phyloP scores from a whole-genome alignment of 2,888 invertebrate genomes.

The Cancer borealis region DNA sequence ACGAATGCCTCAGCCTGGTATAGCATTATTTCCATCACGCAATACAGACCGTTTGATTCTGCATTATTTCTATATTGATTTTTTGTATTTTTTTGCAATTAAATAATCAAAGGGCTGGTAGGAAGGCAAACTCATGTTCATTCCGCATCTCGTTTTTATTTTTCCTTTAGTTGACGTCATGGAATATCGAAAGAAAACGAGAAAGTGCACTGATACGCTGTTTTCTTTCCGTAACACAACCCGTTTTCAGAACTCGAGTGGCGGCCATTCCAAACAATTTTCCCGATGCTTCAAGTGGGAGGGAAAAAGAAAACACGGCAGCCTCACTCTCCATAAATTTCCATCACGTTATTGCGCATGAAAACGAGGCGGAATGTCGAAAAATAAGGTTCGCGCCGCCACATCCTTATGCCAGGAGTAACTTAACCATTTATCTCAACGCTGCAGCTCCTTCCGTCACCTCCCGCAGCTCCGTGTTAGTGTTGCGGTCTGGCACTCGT shows the following conservation, averaged over 20 bases:
- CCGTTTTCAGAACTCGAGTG: neutral
- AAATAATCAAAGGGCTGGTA: neutral
- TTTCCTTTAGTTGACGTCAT: neutral
- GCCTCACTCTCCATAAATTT: neutral
- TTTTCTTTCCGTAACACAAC: neutral
- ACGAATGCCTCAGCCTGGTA: neutral
- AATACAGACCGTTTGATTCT: neutral
- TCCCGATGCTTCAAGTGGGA: neutral
- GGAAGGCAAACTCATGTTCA: neutral
- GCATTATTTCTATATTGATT: neutral
- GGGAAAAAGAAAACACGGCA: neutral
- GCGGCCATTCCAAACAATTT: neutral
- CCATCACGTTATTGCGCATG: constrained; percentile 4
- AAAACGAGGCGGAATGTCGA: neutral
- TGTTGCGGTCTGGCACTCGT: constrained; percentile 25
- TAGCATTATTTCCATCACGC: neutral
- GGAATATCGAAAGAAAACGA: neutral
- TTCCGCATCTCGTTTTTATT: neutral
- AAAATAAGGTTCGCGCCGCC: neutral
- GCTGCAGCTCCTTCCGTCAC: neutral
- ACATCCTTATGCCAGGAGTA: neutral
- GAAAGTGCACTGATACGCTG: neutral
- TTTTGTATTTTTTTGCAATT: neutral
- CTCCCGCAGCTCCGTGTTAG: neutral
- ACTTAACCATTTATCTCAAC: neutral